Evolutionary conservation across 2,113 vertebrate species (phyloP).

Genomic region (Melanocharis versteri): DNA sequence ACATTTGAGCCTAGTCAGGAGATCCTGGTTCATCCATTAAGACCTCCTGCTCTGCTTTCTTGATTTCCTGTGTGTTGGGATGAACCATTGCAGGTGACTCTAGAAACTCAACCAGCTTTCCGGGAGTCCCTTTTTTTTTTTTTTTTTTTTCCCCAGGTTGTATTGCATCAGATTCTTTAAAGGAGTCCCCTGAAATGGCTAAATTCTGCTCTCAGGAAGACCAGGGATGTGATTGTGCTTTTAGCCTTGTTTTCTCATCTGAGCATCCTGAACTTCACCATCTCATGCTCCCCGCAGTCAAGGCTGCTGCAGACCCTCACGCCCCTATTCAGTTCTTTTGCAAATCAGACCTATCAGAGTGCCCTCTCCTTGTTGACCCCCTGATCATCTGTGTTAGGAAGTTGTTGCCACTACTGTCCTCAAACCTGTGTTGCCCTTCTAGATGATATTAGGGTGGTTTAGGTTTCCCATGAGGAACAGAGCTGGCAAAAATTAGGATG

Average conservation of each 20-base stretch:
- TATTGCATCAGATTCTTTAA: not conserved
- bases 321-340: not conserved
- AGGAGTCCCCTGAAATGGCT: not conserved
- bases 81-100: not conserved
- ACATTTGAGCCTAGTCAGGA: not conserved
- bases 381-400: not conserved
- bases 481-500: not conserved
- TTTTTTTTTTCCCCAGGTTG: fast-evolving
- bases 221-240: not conserved
- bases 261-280: not conserved
- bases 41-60: not conserved
- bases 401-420: not conserved
- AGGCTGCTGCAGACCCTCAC: not conserved
- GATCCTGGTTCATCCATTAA: not conserved
- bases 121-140: not conserved
- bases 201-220: not conserved
- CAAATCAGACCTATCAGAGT: not conserved
- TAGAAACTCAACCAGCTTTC: not conserved
- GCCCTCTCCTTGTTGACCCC: not conserved
- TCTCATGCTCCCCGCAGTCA: not conserved
- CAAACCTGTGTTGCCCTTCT: not conserved
- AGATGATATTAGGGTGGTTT: not conserved
- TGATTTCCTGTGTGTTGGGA: not conserved
- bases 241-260: not conserved
- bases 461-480: not conserved